Evolutionary conservation across 2,888 invertebrate genomes (phyloP), one percentile per base, ranked within the genome.

Genomic region (Idaea aversata): DNA sequence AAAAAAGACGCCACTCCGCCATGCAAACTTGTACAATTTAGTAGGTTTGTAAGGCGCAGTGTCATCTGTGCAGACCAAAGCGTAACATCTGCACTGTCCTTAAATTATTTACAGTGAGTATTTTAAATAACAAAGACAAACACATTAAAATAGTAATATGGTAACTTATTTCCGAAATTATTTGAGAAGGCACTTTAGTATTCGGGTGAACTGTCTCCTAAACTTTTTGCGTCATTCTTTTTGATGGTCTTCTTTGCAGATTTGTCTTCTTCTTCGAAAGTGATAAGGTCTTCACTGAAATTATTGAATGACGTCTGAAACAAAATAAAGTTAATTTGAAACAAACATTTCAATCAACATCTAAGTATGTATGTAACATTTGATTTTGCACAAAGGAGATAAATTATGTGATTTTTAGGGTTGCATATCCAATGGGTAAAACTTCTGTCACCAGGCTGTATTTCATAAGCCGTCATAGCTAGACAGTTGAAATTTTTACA

Each of bases 131-230:
- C 67, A 72, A 70, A 47, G 47, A 47, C 47, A 47, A 47, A 47
- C 47, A 13, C 13, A 47, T 47, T 47, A 47, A 47, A 47, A 10
- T 47, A 47, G 47, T 13, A 47, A 47, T 47, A 76, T 84, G 87
- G 86, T 89, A 88, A 88, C 87, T 82, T 80, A 79, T 70, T 67
- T 67, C 74, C 70, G 5, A 47, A 47, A 77, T 70, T 76, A 78
- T 78, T 36, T 70, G 61, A 71, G 79, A 89, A 91, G 91, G 90
- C 91, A 91, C 91, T 81, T 82, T 74, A 91, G 75, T 90, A 91
- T 77, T 92, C 91, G 13, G 92, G 91, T 74, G 92, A 91, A 79
- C 90, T 91, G 67, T 89, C 90, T 74, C 86, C 86, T 47, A 81
- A 70, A 78, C 82, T 80, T 76, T 86, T 88, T 5, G 81, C 75